Percentiles rank a stretch among this genome's conserved stretches.
phyloP scores from a whole-genome alignment of 2,113 vertebrate genomes.

The Megaceryle torquata region DNA sequence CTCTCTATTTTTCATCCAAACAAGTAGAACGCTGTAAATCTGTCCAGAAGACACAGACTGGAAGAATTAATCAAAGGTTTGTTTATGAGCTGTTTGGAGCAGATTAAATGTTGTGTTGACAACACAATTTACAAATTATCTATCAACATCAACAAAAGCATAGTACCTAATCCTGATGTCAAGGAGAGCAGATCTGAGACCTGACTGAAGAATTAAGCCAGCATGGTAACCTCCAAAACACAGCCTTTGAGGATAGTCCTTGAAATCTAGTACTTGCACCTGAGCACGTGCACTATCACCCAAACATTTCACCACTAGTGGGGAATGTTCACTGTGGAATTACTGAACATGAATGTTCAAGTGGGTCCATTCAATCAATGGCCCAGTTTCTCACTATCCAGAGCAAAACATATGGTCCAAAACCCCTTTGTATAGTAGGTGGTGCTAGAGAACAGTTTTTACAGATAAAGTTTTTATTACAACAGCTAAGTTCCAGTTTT shows the following conservation, averaged over 20 bases:
- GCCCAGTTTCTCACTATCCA: background rate
- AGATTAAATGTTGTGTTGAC: slow-evolving; percentile 77
- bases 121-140: slow-evolving; percentile 76
- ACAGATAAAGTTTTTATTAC: background rate
- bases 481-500: background rate
- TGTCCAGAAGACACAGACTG: slow-evolving; percentile 68
- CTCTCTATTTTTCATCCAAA: slow-evolving; percentile 75
- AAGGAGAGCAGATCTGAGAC: background rate
- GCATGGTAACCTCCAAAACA: background rate
- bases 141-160: slow-evolving; percentile 61
- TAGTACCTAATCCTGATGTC: background rate
- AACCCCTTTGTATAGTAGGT: background rate
- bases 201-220: background rate
- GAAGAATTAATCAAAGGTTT: slow-evolving; percentile 79
- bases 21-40: slow-evolving; percentile 74
- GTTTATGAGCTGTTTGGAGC: slow-evolving; percentile 74
- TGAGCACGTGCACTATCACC: background rate
- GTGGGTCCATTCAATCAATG: background rate
- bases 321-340: background rate
- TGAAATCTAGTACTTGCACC: background rate
- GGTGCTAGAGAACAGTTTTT: background rate
- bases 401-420: background rate
- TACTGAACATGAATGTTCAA: background rate
- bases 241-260: background rate
- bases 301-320: background rate